phyloP scores from a whole-genome alignment of 2,113 vertebrate species.

The Guaruba guarouba region DNA sequence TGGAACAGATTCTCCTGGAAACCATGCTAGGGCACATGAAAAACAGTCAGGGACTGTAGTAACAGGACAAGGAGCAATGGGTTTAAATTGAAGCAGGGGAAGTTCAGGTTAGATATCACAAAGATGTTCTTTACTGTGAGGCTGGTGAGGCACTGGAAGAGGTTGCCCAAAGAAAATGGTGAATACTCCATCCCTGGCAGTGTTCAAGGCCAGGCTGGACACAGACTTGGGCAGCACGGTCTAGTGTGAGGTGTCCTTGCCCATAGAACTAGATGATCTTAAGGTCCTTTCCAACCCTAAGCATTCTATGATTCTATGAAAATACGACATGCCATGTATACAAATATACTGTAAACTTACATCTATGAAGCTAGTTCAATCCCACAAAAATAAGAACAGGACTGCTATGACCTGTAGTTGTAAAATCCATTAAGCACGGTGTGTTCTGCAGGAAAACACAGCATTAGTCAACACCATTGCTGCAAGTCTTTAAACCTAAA shows the following conservation, averaged over 20 bases:
- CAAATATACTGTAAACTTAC: not conserved
- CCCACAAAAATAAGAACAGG: not conserved
- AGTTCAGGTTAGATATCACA: not conserved
- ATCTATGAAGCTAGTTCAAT: not conserved
- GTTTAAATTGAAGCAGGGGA: not conserved
- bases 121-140: not conserved
- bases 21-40: not conserved
- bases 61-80: not conserved
- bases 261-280: not conserved
- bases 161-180: not conserved
- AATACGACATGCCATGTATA: not conserved
- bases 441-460: fast-evolving
- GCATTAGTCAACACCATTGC: not conserved
- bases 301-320: not conserved
- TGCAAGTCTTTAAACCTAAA: not conserved
- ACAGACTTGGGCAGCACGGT: not conserved
- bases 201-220: not conserved
- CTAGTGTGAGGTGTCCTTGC: not conserved
- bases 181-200: not conserved
- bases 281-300: not conserved
- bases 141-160: not conserved
- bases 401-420: not conserved
- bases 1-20: not conserved
- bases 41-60: not conserved
- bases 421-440: not conserved